phyloP scores from a whole-genome alignment of 2,888 invertebrate species.

The Amorpha juglandis region DNA sequence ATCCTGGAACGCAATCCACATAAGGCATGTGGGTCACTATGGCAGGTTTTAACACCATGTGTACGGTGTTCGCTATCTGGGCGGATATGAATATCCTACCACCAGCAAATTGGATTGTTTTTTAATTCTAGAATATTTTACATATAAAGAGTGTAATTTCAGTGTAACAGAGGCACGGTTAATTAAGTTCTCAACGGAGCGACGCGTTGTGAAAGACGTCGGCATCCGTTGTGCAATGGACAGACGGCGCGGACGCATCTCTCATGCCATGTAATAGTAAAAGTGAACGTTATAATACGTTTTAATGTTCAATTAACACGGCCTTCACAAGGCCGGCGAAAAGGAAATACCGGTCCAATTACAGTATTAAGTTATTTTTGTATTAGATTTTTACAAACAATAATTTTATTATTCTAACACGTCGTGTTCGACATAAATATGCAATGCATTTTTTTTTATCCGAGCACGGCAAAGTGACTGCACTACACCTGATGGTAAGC shows the following conservation, averaged over 20 bases:
- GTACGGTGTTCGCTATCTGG: too few species aligned
- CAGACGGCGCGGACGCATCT: conserved; percentile 13
- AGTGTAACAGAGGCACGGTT: conserved; percentile 24
- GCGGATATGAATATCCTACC: too few species aligned
- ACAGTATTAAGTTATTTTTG: too few species aligned
- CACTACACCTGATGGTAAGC: too few species aligned
- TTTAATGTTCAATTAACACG: background rate
- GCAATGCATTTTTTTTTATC: too few species aligned
- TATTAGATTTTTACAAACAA: too few species aligned
- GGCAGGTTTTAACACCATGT: too few species aligned
- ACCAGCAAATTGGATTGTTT: background rate
- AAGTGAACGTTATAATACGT: conserved; percentile 9
- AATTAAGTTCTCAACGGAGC: conserved; percentile 15
- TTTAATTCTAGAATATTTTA: background rate
- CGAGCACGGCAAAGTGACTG: too few species aligned
- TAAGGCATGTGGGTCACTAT: too few species aligned
- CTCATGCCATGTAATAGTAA: conserved; percentile 23
- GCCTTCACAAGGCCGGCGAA: conserved; percentile 23
- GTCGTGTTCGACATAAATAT: too few species aligned
- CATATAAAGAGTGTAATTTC: background rate
- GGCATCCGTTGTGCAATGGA: conserved; percentile 22
- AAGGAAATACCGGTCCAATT: background rate
- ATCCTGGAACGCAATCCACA: too few species aligned
- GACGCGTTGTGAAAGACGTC: conserved; percentile 24
- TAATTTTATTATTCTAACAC: too few species aligned